These are phyloP conservation scores for Gavia stellata DNA, from an alignment of 2,113 vertebrate genomes.

Conservation along the genomic window DNA sequence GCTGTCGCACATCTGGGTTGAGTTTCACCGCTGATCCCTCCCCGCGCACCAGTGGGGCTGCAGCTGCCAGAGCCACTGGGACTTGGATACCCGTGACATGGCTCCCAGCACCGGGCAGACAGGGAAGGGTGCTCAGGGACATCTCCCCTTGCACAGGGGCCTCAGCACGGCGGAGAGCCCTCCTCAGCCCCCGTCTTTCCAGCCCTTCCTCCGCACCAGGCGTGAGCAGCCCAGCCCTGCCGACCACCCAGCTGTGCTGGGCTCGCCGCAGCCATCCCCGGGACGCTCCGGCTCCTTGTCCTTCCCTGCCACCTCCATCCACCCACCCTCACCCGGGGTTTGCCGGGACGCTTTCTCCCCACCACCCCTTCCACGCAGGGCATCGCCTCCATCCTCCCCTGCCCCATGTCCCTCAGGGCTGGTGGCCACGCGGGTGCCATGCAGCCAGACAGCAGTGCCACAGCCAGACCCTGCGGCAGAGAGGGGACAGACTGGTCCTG, in stretches of 20 bases:
- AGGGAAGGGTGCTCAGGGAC: background rate
- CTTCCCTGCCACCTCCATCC: background rate
- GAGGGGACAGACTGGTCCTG: background rate
- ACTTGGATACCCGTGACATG: accelerated
- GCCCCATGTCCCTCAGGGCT: accelerated
- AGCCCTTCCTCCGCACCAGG: background rate
- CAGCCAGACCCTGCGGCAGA: background rate
- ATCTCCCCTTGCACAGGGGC: accelerated
- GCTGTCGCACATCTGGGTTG: slow-evolving; percentile 14
- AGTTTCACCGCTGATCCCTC: background rate
- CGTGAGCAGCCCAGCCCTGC: accelerated
- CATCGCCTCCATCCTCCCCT: background rate
- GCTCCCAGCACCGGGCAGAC: background rate
- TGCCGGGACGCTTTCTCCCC: background rate
- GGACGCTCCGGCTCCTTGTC: accelerated
- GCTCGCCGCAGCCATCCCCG: accelerated
- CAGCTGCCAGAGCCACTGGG: background rate
- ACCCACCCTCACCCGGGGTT: accelerated
- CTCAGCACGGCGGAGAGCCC: accelerated
- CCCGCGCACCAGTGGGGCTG: accelerated
- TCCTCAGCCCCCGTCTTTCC: background rate
- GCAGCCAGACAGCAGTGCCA: background rate
- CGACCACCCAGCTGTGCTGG: background rate
- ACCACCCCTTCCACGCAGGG: background rate
- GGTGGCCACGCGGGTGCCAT: background rate